Evolutionary conservation across 2,797 vertebrate genomes (phyloP), one percentile per base, ranked within the genome.

Genomic region (Pogoniulus pusillus): DNA sequence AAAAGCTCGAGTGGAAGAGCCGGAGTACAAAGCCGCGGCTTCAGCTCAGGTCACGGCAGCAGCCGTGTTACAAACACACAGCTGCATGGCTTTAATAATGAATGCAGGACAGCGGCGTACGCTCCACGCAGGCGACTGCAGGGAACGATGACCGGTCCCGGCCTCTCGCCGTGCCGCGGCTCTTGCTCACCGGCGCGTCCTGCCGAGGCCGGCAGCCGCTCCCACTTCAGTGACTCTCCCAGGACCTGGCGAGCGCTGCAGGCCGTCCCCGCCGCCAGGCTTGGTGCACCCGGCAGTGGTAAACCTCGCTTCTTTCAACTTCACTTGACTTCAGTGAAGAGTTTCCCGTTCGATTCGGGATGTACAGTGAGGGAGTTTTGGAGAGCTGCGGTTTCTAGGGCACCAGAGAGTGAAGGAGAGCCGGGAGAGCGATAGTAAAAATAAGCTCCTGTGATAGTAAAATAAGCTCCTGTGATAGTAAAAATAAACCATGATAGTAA

Each of bases 21-120:
- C 9, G 35, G 80, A 53, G 37, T 20, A 13, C 68, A 32, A 55
- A 43, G 53, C n/a, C 45, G n/a, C 24, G 69, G 6, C 60, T 75
- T 71, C 77, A 43, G 72, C 71, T 55, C 41, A 43, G 85, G 72
- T 37, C 41, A 30, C 9, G 80, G 77, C 41, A 17, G 60, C 49
- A 37, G 73, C 69, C 81, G 34, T 53, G 8, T 82, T 84, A 72
- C 68, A 55, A 3, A 7, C 27, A 37, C 39, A 68, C 71, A 32
- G 45, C 80, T 79, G 83, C 80, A 35, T 85, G 85, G 59, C 71
- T 91, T 91, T 81, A 90, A 49, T 75, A 87, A 90, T 41, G 83
- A n/a, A 65, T 73, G 54, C 73, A 49, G 90, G 23, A 64, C 32
- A 82, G 80, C 55, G 22, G 64, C 47, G n/a, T 43, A 12, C 58